phyloP scores from a whole-genome alignment of 37 sponge, comb jelly and placozoan genomes.

The Chondrosia reniformis region DNA sequence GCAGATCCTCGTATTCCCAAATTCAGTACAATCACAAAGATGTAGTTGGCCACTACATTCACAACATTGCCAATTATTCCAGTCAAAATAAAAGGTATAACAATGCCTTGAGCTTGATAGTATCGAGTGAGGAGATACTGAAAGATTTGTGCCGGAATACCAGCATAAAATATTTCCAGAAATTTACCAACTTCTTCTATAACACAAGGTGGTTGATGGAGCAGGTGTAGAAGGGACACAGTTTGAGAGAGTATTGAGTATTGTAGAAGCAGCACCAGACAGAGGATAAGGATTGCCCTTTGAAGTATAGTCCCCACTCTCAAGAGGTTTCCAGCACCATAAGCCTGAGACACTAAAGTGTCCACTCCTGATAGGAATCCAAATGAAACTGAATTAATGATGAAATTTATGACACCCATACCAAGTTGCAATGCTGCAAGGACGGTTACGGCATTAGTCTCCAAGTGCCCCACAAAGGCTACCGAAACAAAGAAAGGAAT shows the following conservation, averaged over 20 bases:
- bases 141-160: not conserved
- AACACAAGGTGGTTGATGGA: constrained; percentile 53
- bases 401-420: not conserved
- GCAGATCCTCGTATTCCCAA: constrained; percentile 36
- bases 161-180: not conserved
- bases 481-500: constrained; percentile 5
- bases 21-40: constrained; percentile 26
- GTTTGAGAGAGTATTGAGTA: constrained; percentile 38
- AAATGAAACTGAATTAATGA: not conserved
- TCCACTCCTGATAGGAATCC: not conserved
- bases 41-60: constrained; percentile 25
- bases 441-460: not conserved
- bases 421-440: not conserved
- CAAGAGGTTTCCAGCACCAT: not conserved
- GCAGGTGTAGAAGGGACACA: constrained; percentile 52
- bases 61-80: constrained; percentile 15
- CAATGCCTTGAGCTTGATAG: constrained; percentile 61
- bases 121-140: constrained; percentile 40
- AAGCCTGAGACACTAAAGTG: constrained; percentile 6
- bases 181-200: constrained; percentile 19
- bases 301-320: constrained; percentile 3
- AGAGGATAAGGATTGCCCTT: constrained; percentile 15
- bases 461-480: constrained; percentile 5
- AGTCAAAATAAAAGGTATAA: constrained; percentile 41
- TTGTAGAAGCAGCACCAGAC: constrained; percentile 18